phyloP scores from a whole-genome alignment of 1,140 invertebrate genomes.

The Dermatophagoides farinae region DNA sequence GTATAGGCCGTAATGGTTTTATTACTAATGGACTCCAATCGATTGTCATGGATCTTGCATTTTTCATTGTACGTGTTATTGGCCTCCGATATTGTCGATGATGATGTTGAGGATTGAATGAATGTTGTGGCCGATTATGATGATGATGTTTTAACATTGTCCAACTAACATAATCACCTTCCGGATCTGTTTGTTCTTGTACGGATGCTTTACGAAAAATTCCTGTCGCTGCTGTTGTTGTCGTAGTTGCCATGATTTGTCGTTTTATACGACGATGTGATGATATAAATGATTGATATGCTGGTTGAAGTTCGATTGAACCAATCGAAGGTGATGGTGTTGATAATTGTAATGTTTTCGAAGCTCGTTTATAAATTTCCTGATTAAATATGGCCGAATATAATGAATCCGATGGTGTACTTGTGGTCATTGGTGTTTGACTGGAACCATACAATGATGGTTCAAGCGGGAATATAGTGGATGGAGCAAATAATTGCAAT shows the following conservation, averaged over 20 bases:
- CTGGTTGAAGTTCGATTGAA: neutral
- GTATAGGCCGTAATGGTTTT: conserved; percentile 3
- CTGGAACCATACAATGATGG: neutral
- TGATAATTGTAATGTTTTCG: too few species aligned
- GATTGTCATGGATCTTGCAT: neutral
- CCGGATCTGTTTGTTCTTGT: conserved; percentile 1
- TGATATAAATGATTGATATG: neutral
- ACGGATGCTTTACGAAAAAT: conserved; percentile 5
- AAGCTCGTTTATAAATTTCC: too few species aligned
- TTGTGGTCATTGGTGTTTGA: too few species aligned
- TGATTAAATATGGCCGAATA: too few species aligned
- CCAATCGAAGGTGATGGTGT: too few species aligned
- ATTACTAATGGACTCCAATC: neutral
- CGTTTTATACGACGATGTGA: neutral
- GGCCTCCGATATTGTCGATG: neutral
- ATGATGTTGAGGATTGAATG: neutral
- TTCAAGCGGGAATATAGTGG: neutral
- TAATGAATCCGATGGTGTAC: too few species aligned
- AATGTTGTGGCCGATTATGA: neutral
- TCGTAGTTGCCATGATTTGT: neutral
- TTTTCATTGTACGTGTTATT: too few species aligned
- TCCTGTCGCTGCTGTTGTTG: neutral
- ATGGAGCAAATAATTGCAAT: conserved; percentile 2
- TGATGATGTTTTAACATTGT: neutral
- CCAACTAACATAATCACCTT: conserved; percentile 8